Percentiles rank a stretch among this genome's conserved stretches.
Conservation (phyloP, 2,113 vertebrate genomes). For the Bungarus multicinctus region DNA sequence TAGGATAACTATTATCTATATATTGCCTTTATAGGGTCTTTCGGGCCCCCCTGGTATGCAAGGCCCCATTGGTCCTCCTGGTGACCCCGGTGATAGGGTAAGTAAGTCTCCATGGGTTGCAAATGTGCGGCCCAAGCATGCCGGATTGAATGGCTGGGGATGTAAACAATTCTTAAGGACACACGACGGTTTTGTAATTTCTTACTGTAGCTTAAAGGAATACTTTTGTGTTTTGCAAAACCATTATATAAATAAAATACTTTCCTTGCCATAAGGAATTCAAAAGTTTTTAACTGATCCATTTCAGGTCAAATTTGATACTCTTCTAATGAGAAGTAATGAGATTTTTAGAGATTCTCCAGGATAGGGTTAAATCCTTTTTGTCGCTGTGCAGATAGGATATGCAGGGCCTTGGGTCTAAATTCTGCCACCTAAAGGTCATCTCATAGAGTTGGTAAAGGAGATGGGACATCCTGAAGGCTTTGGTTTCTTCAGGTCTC, state of each 20-base stretch:
- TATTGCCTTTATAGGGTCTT: slow-evolving; percentile 78
- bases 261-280: background rate
- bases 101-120: slow-evolving; percentile 75
- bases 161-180: background rate
- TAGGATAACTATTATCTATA: slow-evolving; percentile 9
- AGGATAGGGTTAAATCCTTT: background rate
- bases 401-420: background rate
- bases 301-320: background rate
- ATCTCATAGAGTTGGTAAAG: background rate
- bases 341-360: background rate
- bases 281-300: background rate
- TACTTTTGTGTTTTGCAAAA: background rate
- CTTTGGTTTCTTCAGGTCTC: background rate
- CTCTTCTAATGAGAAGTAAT: background rate
- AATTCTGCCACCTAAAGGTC: background rate
- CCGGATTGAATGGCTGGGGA: background rate
- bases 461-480: background rate
- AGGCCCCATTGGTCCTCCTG: slow-evolving; percentile 85
- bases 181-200: background rate
- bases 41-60: slow-evolving; percentile 89
- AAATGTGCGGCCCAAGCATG: background rate
- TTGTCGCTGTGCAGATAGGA: background rate
- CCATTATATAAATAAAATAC: background rate
- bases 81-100: slow-evolving; percentile 94
- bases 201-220: background rate